A percentile compares a stretch with the other conserved stretches of the same genome.
Conservation (phyloP, 2,113 vertebrate species). For the Albula goreensis region DNA sequence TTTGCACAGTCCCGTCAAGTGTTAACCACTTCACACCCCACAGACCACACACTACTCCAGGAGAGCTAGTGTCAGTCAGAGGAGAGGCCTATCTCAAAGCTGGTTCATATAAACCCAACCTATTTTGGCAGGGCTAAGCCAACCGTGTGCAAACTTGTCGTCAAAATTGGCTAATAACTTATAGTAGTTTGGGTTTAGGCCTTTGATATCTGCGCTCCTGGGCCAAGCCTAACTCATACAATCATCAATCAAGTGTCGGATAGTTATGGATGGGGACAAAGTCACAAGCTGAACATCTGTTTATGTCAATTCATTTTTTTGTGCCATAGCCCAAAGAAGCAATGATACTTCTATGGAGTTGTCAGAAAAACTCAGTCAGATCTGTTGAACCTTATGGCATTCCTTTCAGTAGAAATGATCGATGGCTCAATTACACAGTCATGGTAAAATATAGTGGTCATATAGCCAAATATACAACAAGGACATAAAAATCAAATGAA, state of each 20-base stretch:
- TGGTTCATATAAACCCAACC: too few species aligned
- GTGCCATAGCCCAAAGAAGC: not conserved
- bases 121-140: not conserved
- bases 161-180: not conserved
- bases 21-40: too few species aligned
- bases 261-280: not conserved
- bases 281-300: not conserved
- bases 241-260: not conserved
- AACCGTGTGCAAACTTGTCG: not conserved
- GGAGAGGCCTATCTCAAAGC: too few species aligned
- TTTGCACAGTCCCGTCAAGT: too few species aligned
- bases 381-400: not conserved
- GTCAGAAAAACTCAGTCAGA: too few species aligned
- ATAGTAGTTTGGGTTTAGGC: not conserved
- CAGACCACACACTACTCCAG: too few species aligned
- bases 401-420: not conserved
- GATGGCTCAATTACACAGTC: not conserved
- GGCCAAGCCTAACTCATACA: too few species aligned
- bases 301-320: not conserved
- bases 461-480: not conserved
- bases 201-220: not conserved
- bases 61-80: too few species aligned
- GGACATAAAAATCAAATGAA: constrained; percentile 40
- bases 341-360: too few species aligned
- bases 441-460: not conserved